A percentile compares a stretch with the other conserved stretches of the same genome.
Conservation (phyloP, 2,888 invertebrate species). For the Microchrysa polita region DNA sequence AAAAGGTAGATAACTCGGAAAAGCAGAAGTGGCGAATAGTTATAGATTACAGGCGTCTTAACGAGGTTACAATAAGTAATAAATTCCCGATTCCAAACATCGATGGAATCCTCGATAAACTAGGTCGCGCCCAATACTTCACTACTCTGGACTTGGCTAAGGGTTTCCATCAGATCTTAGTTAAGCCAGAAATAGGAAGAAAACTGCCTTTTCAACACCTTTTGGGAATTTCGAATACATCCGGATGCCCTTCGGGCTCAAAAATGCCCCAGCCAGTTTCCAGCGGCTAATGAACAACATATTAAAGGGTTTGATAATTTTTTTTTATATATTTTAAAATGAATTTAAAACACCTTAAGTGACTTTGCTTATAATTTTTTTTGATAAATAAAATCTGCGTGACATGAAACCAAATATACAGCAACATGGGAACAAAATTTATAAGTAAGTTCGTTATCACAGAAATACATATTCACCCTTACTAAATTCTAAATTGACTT, state of each 20-base stretch:
- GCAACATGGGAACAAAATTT: too few relatives aligned
- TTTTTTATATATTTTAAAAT: too few relatives aligned
- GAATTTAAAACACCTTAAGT: too few relatives aligned
- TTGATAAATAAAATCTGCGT: neutral
- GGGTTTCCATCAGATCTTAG: neutral
- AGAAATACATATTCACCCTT: too few relatives aligned
- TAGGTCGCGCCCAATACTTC: neutral
- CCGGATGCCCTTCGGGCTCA: neutral
- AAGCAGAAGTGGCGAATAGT: neutral
- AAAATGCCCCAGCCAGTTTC: neutral
- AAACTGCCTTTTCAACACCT: neutral
- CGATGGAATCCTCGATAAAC: neutral
- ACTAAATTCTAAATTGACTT: too few relatives aligned
- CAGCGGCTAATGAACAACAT: neutral
- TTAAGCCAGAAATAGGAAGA: neutral
- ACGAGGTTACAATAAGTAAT: neutral
- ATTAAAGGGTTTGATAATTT: neutral
- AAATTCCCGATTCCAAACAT: slow-evolving; percentile 7
- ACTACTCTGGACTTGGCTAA: too few relatives aligned
- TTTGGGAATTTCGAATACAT: neutral
- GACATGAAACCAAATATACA: too few relatives aligned
- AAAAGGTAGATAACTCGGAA: slow-evolving; percentile 40
- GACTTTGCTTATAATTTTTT: too few relatives aligned
- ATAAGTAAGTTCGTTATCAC: too few relatives aligned
- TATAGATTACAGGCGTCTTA: neutral